phyloP scores from a whole-genome alignment of 2,113 vertebrate species.

The Entomyzon cyanotis region DNA sequence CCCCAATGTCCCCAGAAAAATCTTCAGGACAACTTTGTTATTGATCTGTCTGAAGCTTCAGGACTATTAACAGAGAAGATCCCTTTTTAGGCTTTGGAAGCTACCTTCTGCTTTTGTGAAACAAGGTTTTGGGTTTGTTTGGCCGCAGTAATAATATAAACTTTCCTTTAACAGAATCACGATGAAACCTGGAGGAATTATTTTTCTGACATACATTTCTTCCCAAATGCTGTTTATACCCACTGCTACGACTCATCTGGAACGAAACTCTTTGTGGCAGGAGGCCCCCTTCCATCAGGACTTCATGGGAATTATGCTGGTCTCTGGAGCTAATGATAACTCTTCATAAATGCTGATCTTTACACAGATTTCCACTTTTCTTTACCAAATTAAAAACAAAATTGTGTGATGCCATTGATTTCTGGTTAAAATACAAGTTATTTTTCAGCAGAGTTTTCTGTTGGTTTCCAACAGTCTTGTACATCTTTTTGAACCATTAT shows the following conservation, averaged over 20 bases:
- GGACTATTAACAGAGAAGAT: background rate
- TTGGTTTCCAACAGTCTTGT: conserved; percentile 38
- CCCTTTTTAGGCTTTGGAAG: background rate
- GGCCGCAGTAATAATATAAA: background rate
- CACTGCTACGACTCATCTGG: conserved; percentile 98
- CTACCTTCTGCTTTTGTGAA: background rate
- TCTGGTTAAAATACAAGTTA: conserved; percentile 49
- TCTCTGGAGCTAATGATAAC: conserved; percentile 89
- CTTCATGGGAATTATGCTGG: conserved; percentile 97
- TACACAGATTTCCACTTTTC: conserved; percentile 56
- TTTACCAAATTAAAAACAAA: conserved; percentile 36
- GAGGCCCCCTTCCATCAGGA: conserved; percentile 94
- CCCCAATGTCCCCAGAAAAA: background rate
- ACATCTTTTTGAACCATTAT: conserved; percentile 51
- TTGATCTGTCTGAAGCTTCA: background rate
- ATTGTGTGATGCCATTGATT: conserved; percentile 58
- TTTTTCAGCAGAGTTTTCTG: background rate
- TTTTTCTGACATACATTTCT: conserved; percentile 94
- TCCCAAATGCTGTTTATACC: conserved; percentile 97
- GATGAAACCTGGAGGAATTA: conserved; percentile 98
- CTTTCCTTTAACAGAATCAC: conserved; percentile 83
- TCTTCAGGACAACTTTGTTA: background rate
- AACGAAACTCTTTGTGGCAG: conserved; percentile 96
- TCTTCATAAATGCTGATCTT: conserved; percentile 64
- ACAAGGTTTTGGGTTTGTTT: background rate